Evolutionary conservation across 2,888 invertebrate genomes (phyloP).

Genomic region (Drosophila pseudotakahashii): DNA sequence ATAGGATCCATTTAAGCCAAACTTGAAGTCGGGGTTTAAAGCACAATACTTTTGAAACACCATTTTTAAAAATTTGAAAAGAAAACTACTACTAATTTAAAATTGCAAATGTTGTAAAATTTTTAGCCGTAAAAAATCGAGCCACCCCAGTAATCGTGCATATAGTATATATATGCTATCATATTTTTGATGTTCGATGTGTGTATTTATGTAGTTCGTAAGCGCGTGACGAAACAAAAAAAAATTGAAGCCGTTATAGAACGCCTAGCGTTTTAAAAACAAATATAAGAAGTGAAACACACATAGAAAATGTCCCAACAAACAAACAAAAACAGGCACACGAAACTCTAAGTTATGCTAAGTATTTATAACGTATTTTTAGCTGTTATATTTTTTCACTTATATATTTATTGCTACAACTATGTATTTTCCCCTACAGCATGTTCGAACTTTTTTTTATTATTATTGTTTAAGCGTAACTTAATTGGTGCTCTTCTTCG

Average conservation of each 20-base stretch:
- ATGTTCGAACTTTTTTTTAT: slow-evolving; percentile 19
- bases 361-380: slow-evolving; percentile 49
- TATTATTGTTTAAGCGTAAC: slow-evolving; percentile 68
- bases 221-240: slow-evolving; percentile 51
- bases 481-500: slow-evolving; percentile 69
- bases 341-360: slow-evolving; percentile 46
- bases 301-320: slow-evolving; percentile 12
- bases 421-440: slow-evolving; percentile 7
- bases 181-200: slow-evolving; percentile 80
- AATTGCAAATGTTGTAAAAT: no score
- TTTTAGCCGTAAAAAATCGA: neutral
- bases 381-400: slow-evolving; percentile 39
- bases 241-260: slow-evolving; percentile 67
- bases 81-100: no score
- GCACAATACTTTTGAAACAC: no score
- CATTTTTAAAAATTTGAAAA: neutral
- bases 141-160: slow-evolving; percentile 27
- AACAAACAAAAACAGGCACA: slow-evolving; percentile 24
- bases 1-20: no score
- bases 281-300: slow-evolving; percentile 27
- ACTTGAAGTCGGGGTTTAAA: no score
- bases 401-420: slow-evolving; percentile 40
- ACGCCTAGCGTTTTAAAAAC: slow-evolving; percentile 77
- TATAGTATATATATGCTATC: slow-evolving; percentile 54
- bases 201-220: slow-evolving; percentile 78